These are phyloP conservation scores for Rhinopomastus cyanomelas DNA, from an alignment of 2,113 vertebrate species.

Conservation along the genomic window DNA sequence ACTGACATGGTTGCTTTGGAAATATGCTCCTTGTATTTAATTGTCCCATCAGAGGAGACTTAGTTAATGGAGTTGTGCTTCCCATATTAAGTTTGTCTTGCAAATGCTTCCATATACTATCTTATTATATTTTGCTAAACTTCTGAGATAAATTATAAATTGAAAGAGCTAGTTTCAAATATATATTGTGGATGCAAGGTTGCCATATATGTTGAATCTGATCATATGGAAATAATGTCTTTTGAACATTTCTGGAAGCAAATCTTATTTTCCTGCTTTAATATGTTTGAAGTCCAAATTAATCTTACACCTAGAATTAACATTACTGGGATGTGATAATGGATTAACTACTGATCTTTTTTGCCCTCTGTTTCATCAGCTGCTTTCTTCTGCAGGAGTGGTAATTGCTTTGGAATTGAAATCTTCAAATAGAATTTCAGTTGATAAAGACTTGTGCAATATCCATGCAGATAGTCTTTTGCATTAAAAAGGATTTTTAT, in stretches of 20 bases:
- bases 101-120: not conserved
- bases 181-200: not conserved
- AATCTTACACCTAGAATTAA: conserved; percentile 68
- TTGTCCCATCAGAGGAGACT: not conserved
- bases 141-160: not conserved
- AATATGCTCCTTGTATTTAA: not conserved
- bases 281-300: conserved; percentile 68
- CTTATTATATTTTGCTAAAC: not conserved
- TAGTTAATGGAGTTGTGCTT: not conserved
- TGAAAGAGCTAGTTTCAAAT: conserved; percentile 10
- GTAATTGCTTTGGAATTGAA: conserved; percentile 70
- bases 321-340: conserved; percentile 67
- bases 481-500: conserved; percentile 54
- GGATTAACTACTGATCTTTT: conserved; percentile 66
- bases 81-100: not conserved
- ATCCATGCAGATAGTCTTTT: conserved; percentile 48
- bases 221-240: conserved; percentile 17
- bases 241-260: conserved; percentile 41
- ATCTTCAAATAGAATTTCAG: conserved; percentile 49
- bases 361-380: conserved; percentile 47
- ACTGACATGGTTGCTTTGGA: not conserved
- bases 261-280: conserved; percentile 59
- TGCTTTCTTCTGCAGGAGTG: conserved; percentile 57
- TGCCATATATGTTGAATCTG: not conserved
- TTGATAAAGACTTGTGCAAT: conserved; percentile 52